Base-by-base conservation (phyloP, 2,888 invertebrate genomes). In the Spilarctia lutea region DNA sequence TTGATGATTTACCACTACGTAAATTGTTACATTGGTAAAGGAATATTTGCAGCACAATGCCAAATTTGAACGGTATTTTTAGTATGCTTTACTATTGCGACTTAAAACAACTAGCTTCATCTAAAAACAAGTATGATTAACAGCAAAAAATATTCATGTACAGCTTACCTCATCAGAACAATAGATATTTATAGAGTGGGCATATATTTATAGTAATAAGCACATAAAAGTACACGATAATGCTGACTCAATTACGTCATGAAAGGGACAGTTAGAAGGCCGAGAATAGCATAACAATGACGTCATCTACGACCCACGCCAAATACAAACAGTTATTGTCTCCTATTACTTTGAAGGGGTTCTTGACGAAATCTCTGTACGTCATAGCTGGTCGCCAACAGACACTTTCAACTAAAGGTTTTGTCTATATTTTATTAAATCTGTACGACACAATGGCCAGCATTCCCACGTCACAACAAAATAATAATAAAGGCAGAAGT, bases 181-280 rank as follows among this genome's bases (percentile, higher is more conserved):
- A 79, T 75, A 77, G n/a, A 69, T 30, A 77, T 73, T 35, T 42
- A 71, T 56, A 52, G 18, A 63, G 8, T 30, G n/a, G 71, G 70
- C 65, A 74, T 65, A 66, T 56, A 75, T 52, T 72, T 75, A 77
- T 76, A 83, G 68, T 68, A 56, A 75, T 73, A 63, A 79, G 72
- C 63, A 81, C 68, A 83, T 80, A 80, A 74, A 78, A 78, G 39
- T 74, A 71, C 6, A 30, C 65, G 73, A 73, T 79, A 74, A 77
- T 74, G 78, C 76, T 75, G 42, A 74, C 74, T 68, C 76, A 76
- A 82, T 81, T 76, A 84, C 83, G 83, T 83, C 81, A 84, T 80
- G 75, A 79, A 85, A 82, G 80, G 83, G 83, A 84, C 83, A 84
- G 85, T 85, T 78, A 80, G 79, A 85, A 84, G 85, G 84, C 70